Percentiles rank a stretch among this genome's conserved stretches.
Evolutionary conservation across 2,797 vertebrate species (phyloP).

Genomic region (Anguilla anguilla): DNA sequence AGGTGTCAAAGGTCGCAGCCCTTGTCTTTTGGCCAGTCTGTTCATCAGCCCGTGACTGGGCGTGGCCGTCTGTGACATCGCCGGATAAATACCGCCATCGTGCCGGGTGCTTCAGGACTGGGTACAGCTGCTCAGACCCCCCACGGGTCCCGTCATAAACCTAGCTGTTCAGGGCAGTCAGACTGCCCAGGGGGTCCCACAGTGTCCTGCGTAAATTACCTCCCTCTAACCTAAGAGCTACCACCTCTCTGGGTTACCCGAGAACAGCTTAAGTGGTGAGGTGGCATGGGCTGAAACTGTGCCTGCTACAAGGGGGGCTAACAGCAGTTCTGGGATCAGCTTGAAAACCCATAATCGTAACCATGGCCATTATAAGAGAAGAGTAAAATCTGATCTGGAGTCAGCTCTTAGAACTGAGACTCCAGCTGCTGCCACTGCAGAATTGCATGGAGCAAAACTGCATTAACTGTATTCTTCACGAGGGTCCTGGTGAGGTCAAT

Average conservation of each 20-base stretch:
- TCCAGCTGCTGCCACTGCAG: not conserved
- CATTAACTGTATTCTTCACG: not conserved
- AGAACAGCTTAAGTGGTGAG: not conserved
- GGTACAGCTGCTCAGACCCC: slow-evolving; percentile 48
- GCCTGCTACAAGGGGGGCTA: not conserved
- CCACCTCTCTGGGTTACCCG: not conserved
- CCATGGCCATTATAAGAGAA: not conserved
- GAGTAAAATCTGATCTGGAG: not conserved
- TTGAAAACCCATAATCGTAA: not conserved
- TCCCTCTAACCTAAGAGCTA: slow-evolving; percentile 44
- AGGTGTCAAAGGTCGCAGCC: slow-evolving; percentile 39
- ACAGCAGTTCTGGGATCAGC: not conserved
- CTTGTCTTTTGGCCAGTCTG: slow-evolving; percentile 66
- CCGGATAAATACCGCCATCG: slow-evolving; percentile 66
- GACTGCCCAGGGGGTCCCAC: slow-evolving; percentile 63
- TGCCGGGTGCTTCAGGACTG: slow-evolving; percentile 65
- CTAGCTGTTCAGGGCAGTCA: slow-evolving; percentile 32
- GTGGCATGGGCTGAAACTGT: not conserved
- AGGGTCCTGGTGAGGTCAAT: not conserved
- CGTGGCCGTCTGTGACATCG: slow-evolving; percentile 54
- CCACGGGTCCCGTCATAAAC: slow-evolving; percentile 54
- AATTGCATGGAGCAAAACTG: not conserved
- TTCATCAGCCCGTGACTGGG: slow-evolving; percentile 45
- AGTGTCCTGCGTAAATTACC: slow-evolving; percentile 41
- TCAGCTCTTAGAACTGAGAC: not conserved